Conservation (phyloP, 1,140 invertebrate species). For the Cotesia glomerata region DNA sequence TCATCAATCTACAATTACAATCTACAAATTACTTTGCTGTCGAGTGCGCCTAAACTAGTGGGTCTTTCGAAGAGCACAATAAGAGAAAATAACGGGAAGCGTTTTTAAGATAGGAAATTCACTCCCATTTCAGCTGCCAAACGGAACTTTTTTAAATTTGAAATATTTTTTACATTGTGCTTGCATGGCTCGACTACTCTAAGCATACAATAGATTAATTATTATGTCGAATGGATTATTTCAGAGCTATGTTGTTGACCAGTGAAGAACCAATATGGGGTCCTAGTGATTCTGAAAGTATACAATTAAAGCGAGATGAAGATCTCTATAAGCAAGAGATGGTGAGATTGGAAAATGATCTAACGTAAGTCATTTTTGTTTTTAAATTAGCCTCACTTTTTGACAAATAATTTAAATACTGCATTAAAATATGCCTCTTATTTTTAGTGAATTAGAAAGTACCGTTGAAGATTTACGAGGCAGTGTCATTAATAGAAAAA, state of each 20-base stretch:
- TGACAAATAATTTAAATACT: slow-evolving; percentile 12
- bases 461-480: slow-evolving; percentile 93
- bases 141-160: too few species aligned
- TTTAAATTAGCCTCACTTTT: not conserved
- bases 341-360: slow-evolving; percentile 87
- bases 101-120: too few species aligned
- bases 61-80: too few species aligned
- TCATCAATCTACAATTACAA: too few species aligned
- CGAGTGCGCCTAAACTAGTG: too few species aligned
- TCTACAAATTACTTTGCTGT: too few species aligned
- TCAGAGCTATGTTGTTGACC: slow-evolving; percentile 69
- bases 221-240: not conserved
- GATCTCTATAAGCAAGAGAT: slow-evolving; percentile 92
- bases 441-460: slow-evolving; percentile 83
- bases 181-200: too few species aligned
- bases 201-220: too few species aligned
- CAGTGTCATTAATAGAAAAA: slow-evolving; percentile 94
- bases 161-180: too few species aligned
- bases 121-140: too few species aligned
- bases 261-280: slow-evolving; percentile 70
- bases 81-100: too few species aligned
- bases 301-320: slow-evolving; percentile 76
- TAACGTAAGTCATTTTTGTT: slow-evolving; percentile 68
- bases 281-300: slow-evolving; percentile 69
- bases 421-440: not conserved